Percentiles rank a stretch among this genome's conserved stretches.
phyloP scores from a whole-genome alignment of 2,888 invertebrate genomes.

The Ormyrus labotus region DNA sequence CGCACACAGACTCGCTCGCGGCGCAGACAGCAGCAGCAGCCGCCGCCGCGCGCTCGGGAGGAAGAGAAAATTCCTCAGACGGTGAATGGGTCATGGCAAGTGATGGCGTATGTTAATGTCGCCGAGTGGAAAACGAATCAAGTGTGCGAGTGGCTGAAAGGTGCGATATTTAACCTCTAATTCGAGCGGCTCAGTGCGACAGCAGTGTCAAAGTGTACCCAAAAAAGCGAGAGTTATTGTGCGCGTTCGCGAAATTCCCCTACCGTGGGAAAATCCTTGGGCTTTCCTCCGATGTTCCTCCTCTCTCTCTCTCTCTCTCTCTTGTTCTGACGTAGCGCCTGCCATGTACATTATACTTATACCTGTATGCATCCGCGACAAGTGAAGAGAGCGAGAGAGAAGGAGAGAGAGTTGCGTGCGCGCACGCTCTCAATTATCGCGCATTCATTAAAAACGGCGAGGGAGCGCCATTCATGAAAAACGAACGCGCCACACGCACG shows the following conservation, averaged over 20 bases:
- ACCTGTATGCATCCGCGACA: background rate
- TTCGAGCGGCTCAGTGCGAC: background rate
- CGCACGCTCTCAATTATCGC: constrained; percentile 32
- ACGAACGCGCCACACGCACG: constrained; percentile 10
- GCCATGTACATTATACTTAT: background rate
- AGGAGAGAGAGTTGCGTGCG: background rate
- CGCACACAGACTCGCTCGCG: background rate
- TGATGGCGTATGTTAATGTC: constrained; percentile 89
- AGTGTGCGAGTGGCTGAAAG: constrained; percentile 93
- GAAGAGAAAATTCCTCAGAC: constrained; percentile 52
- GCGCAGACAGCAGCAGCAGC: background rate
- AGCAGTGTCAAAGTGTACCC: background rate
- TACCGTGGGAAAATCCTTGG: constrained; percentile 43
- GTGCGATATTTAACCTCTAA: constrained; percentile 75
- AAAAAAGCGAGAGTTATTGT: background rate
- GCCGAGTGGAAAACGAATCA: constrained; percentile 94
- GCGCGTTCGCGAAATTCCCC: background rate
- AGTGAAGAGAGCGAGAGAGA: background rate
- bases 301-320: constrained; percentile 8
- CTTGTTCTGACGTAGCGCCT: background rate
- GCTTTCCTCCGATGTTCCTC: constrained; percentile 21
- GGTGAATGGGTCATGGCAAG: constrained; percentile 60
- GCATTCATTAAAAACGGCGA: constrained; percentile 44
- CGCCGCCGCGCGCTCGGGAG: constrained; percentile 26
- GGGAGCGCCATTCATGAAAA: constrained; percentile 52